Percentiles rank a stretch among this genome's conserved stretches.
These are phyloP conservation scores for Notiomystis cincta DNA, from an alignment of 2,113 vertebrate genomes.

Conservation along the genomic window DNA sequence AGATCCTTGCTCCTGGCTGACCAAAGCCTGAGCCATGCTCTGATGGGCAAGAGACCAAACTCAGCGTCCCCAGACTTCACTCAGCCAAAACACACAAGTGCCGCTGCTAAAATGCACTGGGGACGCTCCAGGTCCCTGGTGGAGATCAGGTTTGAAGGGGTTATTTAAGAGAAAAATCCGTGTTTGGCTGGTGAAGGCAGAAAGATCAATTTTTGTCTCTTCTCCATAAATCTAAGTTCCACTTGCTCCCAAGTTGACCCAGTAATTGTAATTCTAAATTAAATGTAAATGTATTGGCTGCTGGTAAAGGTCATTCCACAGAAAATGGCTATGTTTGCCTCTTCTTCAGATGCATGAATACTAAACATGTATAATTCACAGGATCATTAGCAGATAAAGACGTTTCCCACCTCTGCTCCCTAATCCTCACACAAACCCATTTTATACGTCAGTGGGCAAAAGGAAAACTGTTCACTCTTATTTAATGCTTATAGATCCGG, in stretches of 20 bases:
- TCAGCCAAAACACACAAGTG: background rate
- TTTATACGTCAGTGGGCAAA: background rate
- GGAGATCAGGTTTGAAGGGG: background rate
- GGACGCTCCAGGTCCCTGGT: background rate
- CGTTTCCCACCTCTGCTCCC: slow-evolving; percentile 34
- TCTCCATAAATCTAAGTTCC: slow-evolving; percentile 34
- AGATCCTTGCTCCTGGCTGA: background rate
- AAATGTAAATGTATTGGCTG: slow-evolving; percentile 61
- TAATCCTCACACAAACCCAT: background rate
- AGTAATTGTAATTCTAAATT: slow-evolving; percentile 61
- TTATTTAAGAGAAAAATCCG: background rate
- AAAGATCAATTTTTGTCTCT: slow-evolving; percentile 13
- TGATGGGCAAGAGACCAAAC: background rate
- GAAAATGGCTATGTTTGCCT: slow-evolving; percentile 45
- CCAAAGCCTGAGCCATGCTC: background rate
- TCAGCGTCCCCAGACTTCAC: background rate
- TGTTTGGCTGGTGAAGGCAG: background rate
- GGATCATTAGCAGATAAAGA: slow-evolving; percentile 55
- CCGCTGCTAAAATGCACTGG: background rate
- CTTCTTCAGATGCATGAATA: slow-evolving; percentile 37
- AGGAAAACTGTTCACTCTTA: slow-evolving; percentile 6
- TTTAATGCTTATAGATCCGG: background rate
- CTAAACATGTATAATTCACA: slow-evolving; percentile 58
- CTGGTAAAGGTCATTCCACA: slow-evolving; percentile 56
- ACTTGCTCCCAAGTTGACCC: slow-evolving; percentile 55